phyloP scores from a whole-genome alignment of 2,888 invertebrate species.

The Adela reaumurella region DNA sequence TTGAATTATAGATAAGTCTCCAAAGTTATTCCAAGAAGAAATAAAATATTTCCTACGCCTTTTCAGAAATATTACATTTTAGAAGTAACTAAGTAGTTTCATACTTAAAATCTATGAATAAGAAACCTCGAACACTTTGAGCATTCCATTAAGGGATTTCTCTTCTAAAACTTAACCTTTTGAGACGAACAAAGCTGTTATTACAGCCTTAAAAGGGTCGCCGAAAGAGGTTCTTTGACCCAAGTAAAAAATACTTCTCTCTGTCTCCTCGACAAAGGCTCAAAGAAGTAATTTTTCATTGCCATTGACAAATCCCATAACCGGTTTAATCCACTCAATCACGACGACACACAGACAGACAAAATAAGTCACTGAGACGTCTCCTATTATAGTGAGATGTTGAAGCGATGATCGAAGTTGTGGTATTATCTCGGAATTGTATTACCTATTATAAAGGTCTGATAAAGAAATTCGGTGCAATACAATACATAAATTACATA shows the following conservation, averaged over 20 bases:
- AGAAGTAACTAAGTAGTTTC: no score
- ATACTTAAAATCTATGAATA: no score
- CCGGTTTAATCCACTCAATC: background rate
- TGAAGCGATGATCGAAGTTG: no score
- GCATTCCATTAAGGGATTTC: background rate
- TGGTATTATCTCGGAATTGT: no score
- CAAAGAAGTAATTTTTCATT: background rate
- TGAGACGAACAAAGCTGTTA: background rate
- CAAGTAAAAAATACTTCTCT: background rate
- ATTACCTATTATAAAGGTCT: no score
- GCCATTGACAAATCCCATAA: background rate
- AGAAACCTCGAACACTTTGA: background rate
- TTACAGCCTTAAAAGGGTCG: background rate
- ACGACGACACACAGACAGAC: background rate
- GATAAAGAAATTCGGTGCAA: no score
- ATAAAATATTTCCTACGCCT: no score
- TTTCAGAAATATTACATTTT: no score
- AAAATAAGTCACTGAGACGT: background rate
- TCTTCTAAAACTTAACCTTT: background rate
- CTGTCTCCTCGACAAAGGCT: background rate
- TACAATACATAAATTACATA: no score
- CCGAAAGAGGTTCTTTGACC: background rate
- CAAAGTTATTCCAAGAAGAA: no score
- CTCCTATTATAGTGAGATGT: background rate
- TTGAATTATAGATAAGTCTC: no score